Evolutionary conservation across 1,140 invertebrate species (phyloP).

Genomic region (Daktulosphaira vitifoliae): DNA sequence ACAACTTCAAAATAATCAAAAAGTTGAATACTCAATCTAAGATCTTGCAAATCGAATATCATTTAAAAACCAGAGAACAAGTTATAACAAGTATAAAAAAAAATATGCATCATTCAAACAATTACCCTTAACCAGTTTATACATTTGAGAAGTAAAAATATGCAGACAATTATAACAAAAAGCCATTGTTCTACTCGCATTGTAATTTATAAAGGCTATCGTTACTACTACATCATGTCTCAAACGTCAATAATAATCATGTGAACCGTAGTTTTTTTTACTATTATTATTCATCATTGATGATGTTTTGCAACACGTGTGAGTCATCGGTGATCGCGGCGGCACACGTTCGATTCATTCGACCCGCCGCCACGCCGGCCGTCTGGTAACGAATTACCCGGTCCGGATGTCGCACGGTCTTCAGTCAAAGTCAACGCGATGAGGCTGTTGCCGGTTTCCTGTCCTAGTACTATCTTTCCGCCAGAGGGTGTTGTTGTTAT

Average conservation of each 20-base stretch:
- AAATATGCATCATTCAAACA: too few relatives aligned
- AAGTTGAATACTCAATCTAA: too few relatives aligned
- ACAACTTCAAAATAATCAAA: too few relatives aligned
- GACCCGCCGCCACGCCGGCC: not conserved
- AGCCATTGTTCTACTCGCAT: slow-evolving; percentile 7
- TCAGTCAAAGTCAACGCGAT: slow-evolving; percentile 24
- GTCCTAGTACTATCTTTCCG: not conserved
- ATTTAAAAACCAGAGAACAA: too few relatives aligned
- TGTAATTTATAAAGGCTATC: too few relatives aligned
- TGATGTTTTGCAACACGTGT: slow-evolving; percentile 1
- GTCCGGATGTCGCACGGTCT: slow-evolving; percentile 30
- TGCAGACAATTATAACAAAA: too few relatives aligned
- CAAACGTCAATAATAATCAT: slow-evolving; percentile 14
- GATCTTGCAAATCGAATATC: too few relatives aligned
- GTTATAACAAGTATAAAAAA: too few relatives aligned
- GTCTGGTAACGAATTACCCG: not conserved
- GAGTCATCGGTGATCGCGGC: slow-evolving; percentile 5
- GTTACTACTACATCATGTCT: slow-evolving; percentile 10
- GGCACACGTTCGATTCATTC: not conserved
- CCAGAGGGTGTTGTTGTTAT: not conserved
- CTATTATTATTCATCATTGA: not conserved
- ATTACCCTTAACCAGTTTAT: too few relatives aligned
- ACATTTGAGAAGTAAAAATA: too few relatives aligned
- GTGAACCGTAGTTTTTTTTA: not conserved
- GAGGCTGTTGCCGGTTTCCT: too few relatives aligned